A percentile compares a stretch with the other conserved stretches of the same genome.
phyloP scores from a whole-genome alignment of 2,888 invertebrate species.

The Nebria salina region DNA sequence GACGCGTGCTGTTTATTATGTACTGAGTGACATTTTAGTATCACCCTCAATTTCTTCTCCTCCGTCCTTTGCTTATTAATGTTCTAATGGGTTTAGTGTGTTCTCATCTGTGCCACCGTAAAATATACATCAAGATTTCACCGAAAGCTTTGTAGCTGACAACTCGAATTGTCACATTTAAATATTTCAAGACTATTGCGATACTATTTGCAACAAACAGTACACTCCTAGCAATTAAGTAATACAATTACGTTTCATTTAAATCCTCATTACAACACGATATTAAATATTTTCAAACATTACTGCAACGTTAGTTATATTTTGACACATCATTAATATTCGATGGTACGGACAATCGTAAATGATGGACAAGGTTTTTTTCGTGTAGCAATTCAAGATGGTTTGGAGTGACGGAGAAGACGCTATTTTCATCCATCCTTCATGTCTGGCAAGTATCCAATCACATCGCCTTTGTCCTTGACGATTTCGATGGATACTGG shows the following conservation, averaged over 20 bases:
- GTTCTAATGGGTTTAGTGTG: slow-evolving; percentile 46
- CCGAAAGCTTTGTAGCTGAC: slow-evolving; percentile 40
- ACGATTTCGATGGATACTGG: slow-evolving; percentile 39
- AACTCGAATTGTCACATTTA: slow-evolving; percentile 38
- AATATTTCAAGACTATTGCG: slow-evolving; percentile 17
- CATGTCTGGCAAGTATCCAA: slow-evolving; percentile 46
- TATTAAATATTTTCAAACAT: no score
- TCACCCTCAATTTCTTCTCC: slow-evolving; percentile 35
- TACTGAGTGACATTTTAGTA: slow-evolving; percentile 47
- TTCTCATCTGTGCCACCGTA: slow-evolving; percentile 43
- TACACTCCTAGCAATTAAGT: no score
- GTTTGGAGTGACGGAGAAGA: slow-evolving; percentile 18
- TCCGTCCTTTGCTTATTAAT: slow-evolving; percentile 41
- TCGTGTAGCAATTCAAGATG: background rate
- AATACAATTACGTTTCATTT: no score
- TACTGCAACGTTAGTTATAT: background rate
- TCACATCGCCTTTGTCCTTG: slow-evolving; percentile 46
- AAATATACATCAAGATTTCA: slow-evolving; percentile 45
- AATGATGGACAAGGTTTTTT: slow-evolving; percentile 7
- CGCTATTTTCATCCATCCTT: slow-evolving; percentile 39
- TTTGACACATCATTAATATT: background rate
- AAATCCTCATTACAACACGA: no score
- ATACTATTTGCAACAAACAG: no score
- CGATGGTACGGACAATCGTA: slow-evolving; percentile 9
- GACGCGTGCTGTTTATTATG: slow-evolving; percentile 44